Percentiles rank a stretch among this genome's conserved stretches.
Conservation (phyloP, 2,888 invertebrate genomes). For the Lydus trimaculatus region DNA sequence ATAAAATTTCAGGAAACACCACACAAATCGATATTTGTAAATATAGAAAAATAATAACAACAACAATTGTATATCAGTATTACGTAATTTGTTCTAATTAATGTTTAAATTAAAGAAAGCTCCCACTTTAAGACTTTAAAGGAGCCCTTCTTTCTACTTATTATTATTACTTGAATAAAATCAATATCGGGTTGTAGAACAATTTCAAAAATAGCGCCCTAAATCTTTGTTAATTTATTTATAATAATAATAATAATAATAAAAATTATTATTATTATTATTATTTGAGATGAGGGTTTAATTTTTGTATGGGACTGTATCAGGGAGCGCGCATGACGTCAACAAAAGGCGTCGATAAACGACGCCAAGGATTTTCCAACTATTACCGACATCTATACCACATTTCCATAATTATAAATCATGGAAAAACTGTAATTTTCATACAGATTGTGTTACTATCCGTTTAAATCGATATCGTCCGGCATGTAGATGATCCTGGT, state of each 20-base stretch:
- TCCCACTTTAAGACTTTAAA: no score
- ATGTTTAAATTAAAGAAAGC: no score
- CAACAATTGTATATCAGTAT: not conserved
- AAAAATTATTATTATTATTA: not conserved
- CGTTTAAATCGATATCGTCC: no score
- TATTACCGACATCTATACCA: not conserved
- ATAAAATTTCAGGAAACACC: constrained; percentile 34
- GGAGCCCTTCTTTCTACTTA: no score
- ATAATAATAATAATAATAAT: not conserved
- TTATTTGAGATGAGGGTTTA: not conserved
- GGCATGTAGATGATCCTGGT: no score
- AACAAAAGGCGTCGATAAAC: constrained; percentile 45
- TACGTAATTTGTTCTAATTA: no score
- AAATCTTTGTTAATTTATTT: not conserved
- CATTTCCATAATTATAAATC: not conserved
- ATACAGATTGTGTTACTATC: no score
- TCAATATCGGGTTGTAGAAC: no score
- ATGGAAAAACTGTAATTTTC: not conserved
- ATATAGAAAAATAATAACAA: constrained; percentile 12
- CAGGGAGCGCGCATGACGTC: constrained; percentile 46
- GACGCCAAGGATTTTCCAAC: constrained; percentile 29
- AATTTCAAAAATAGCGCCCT: not conserved
- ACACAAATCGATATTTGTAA: constrained; percentile 40
- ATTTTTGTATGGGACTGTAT: constrained; percentile 38
- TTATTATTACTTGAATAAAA: no score